phyloP scores from a whole-genome alignment of 92 coral and sea anemone genomes.

The Actinostola sp. region DNA sequence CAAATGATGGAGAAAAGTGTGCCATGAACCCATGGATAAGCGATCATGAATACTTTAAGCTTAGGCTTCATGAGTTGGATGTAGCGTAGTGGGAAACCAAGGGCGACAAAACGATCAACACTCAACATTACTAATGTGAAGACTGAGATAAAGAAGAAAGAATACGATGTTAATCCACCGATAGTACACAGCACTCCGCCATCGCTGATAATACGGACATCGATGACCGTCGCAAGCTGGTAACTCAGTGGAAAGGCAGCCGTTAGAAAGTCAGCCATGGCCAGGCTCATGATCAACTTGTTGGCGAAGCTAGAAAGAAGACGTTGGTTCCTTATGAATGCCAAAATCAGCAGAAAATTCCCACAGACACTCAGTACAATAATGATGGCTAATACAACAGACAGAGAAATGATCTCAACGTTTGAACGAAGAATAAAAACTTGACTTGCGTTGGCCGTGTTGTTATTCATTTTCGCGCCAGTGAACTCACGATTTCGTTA shows the following conservation, averaged over 20 bases:
- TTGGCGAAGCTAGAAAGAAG: slow-evolving; percentile 42
- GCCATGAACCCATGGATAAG: slow-evolving; percentile 62
- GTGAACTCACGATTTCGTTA: too few species aligned
- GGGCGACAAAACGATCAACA: slow-evolving; percentile 61
- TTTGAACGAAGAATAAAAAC: slow-evolving; percentile 12
- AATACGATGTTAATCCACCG: slow-evolving; percentile 53
- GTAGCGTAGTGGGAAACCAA: slow-evolving; percentile 46
- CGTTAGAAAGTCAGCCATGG: slow-evolving; percentile 46
- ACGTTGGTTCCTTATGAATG: slow-evolving; percentile 11
- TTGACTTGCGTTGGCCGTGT: neutral
- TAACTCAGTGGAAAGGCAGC: slow-evolving; percentile 40
- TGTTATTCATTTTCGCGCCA: neutral
- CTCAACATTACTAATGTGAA: slow-evolving; percentile 52
- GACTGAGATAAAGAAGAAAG: slow-evolving; percentile 56
- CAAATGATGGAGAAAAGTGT: slow-evolving; percentile 19
- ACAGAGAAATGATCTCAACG: slow-evolving; percentile 23
- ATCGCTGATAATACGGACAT: slow-evolving; percentile 23
- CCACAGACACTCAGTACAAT: slow-evolving; percentile 40
- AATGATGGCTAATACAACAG: slow-evolving; percentile 20
- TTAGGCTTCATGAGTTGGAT: slow-evolving; percentile 17
- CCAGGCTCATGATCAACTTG: slow-evolving; percentile 49
- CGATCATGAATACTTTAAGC: slow-evolving; percentile 27
- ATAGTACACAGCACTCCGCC: slow-evolving; percentile 44
- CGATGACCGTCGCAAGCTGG: slow-evolving; percentile 35
- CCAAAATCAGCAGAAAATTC: slow-evolving; percentile 42